Conservation (phyloP, 1,140 invertebrate genomes). For the Cyclargus thomasi region DNA sequence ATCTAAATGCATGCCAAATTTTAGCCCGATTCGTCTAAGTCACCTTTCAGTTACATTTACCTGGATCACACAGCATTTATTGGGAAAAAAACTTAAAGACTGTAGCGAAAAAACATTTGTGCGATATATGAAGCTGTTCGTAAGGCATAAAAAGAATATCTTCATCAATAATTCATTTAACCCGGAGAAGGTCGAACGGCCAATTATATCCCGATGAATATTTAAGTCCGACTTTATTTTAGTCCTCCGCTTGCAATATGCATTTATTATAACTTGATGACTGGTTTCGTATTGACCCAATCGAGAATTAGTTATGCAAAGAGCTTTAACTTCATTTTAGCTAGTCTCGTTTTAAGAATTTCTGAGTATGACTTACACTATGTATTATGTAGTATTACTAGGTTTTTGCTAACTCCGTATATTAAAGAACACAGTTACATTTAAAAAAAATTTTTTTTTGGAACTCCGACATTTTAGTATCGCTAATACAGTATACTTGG, state of each 20-base stretch:
- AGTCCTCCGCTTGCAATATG: constrained; percentile 8
- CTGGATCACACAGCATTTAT: too few relatives aligned
- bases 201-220: neutral
- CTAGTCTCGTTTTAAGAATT: neutral
- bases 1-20: too few relatives aligned
- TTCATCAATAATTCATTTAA: neutral
- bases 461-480: too few relatives aligned
- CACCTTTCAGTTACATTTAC: too few relatives aligned
- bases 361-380: too few relatives aligned
- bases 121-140: neutral
- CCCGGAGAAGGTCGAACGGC: neutral
- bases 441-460: too few relatives aligned
- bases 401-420: too few relatives aligned
- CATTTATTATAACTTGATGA: constrained; percentile 10
- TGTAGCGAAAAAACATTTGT: neutral
- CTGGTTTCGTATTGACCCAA: neutral
- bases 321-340: neutral
- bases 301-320: neutral
- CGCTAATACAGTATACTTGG: too few relatives aligned
- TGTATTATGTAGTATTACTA: too few relatives aligned
- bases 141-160: neutral
- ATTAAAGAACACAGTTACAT: too few relatives aligned
- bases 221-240: neutral
- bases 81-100: too few relatives aligned
- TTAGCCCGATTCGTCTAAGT: too few relatives aligned